Conservation (phyloP, 1,140 invertebrate species). For the Drosophila miranda region DNA sequence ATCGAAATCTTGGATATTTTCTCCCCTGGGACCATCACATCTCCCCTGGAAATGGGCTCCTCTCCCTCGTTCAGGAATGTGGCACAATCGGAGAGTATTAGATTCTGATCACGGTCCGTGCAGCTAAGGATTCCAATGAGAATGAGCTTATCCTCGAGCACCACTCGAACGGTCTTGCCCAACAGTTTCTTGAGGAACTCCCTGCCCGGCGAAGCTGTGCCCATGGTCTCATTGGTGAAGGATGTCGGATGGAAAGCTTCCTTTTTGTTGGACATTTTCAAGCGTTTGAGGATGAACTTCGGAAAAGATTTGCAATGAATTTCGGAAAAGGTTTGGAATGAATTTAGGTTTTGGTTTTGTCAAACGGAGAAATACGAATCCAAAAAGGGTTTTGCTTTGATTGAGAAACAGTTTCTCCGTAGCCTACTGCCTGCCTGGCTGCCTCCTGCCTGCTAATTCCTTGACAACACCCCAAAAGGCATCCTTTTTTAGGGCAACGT, state of each 20-base stretch:
- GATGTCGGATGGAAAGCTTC: constrained; percentile 2
- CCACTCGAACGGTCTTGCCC: constrained; percentile 31
- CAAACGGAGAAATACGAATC: too few relatives aligned
- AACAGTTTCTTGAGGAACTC: constrained; percentile 32
- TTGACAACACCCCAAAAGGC: constrained; percentile 3
- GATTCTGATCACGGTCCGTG: constrained; percentile 46
- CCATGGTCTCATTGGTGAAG: constrained; percentile 14
- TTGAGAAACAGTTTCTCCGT: too few relatives aligned
- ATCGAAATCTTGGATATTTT: constrained; percentile 23
- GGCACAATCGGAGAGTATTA: constrained; percentile 36
- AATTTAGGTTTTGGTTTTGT: too few relatives aligned
- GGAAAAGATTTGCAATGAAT: too few relatives aligned
- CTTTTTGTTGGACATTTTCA: too few relatives aligned
- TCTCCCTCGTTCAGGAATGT: constrained; percentile 8
- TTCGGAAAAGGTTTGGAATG: too few relatives aligned
- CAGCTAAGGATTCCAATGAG: constrained; percentile 50
- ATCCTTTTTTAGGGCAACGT: constrained; percentile 23
- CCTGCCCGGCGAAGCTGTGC: constrained; percentile 1
- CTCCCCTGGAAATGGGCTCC: constrained; percentile 12
- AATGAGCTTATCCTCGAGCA: constrained; percentile 29
- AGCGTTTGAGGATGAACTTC: too few relatives aligned
- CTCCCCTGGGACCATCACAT: constrained; percentile 37
- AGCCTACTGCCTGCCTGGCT: constrained; percentile 1
- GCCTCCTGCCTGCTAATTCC: constrained; percentile 26
- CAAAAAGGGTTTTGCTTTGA: too few relatives aligned